A percentile compares a stretch with the other conserved stretches of the same genome.
These are phyloP conservation scores for Parochlus steinenii DNA, from an alignment of 2,888 invertebrate genomes.

Conservation along the genomic window DNA sequence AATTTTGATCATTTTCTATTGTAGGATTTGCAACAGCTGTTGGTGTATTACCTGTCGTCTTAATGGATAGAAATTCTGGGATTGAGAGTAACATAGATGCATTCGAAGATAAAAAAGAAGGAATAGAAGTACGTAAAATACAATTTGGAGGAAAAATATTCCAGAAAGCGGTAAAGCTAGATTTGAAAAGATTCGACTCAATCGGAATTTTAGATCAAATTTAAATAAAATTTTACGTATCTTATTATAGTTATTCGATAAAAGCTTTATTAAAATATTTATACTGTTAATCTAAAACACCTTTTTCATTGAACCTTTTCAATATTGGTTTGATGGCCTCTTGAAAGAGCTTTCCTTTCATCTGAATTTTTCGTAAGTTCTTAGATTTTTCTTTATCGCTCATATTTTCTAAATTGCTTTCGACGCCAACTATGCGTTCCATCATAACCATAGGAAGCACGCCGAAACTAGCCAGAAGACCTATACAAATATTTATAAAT, in stretches of 20 bases:
- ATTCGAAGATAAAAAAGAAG: conserved; percentile 1
- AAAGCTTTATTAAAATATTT: too few relatives aligned
- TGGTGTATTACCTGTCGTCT: conserved; percentile 16
- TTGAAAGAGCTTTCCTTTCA: too few relatives aligned
- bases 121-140: not conserved
- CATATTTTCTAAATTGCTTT: conserved; percentile 24
- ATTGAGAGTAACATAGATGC: conserved; percentile 11
- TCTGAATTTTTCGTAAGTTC: conserved; percentile 26
- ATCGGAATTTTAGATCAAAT: conserved; percentile 22
- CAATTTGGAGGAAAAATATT: not conserved
- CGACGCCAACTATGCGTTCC: conserved; percentile 23
- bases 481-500: too few relatives aligned
- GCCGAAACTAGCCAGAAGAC: conserved; percentile 20
- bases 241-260: too few relatives aligned
- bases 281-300: conserved; percentile 21
- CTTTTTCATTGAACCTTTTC: conserved; percentile 22
- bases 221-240: too few relatives aligned
- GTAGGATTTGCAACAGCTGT: conserved; percentile 16
- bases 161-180: conserved; percentile 21
- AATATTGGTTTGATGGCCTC: conserved; percentile 22
- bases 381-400: conserved; percentile 22
- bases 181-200: conserved; percentile 24
- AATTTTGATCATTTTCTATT: too few relatives aligned
- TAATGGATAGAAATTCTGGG: conserved; percentile 15
- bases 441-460: conserved; percentile 25